Percentiles rank a stretch among this genome's conserved stretches.
Conservation (phyloP, 2,113 vertebrate genomes). For the Elaphurus davidianus region DNA sequence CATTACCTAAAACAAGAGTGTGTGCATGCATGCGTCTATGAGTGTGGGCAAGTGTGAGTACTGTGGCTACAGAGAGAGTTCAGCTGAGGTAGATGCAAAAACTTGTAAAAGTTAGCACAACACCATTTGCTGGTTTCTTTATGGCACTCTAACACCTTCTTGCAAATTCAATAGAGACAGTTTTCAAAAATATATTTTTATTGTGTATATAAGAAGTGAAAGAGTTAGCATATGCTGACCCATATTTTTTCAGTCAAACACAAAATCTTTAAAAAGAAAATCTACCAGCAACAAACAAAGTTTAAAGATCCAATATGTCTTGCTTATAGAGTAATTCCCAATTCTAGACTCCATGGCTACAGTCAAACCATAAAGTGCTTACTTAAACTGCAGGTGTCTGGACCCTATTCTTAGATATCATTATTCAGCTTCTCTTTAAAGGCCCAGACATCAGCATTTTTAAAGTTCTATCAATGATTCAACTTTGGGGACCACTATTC, state of each 20-base stretch:
- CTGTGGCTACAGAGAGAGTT: background rate
- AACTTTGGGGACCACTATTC: background rate
- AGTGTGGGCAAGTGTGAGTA: fast-evolving
- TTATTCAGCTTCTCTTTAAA: background rate
- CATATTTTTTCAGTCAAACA: background rate
- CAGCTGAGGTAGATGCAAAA: background rate
- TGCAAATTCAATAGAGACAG: background rate
- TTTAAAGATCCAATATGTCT: background rate
- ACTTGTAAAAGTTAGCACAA: background rate
- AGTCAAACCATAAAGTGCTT: background rate
- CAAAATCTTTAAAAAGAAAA: slow-evolving; percentile 1
- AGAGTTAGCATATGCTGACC: background rate
- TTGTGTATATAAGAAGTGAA: background rate
- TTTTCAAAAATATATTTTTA: background rate
- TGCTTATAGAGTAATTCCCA: background rate
- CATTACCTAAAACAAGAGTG: background rate
- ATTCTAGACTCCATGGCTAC: background rate
- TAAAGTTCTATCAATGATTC: background rate
- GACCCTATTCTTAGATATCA: background rate
- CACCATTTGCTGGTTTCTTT: background rate
- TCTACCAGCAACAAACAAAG: background rate
- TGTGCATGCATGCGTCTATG: fast-evolving
- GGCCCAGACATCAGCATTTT: background rate
- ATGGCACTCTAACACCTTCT: background rate
- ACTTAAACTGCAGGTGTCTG: background rate